These are phyloP conservation scores for Urophycis tenuis DNA, from an alignment of 2,797 vertebrate genomes.

Conservation along the genomic window DNA sequence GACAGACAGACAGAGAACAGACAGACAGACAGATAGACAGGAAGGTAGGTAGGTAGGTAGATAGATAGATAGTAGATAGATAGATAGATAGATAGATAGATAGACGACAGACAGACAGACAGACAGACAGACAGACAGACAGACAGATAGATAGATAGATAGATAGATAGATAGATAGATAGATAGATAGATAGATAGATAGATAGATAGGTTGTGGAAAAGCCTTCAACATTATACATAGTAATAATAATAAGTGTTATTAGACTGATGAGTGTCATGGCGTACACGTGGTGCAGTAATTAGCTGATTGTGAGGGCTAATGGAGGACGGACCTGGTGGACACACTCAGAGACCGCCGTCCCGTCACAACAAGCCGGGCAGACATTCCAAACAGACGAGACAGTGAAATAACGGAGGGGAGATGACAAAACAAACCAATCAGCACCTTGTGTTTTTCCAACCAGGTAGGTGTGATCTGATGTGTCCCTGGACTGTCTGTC, in stretches of 20 bases:
- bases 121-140: too few relatives aligned
- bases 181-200: background rate
- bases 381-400: background rate
- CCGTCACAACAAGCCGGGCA: conserved; percentile 52
- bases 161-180: background rate
- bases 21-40: too few relatives aligned
- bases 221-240: too few relatives aligned
- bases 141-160: too few relatives aligned
- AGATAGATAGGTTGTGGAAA: too few relatives aligned
- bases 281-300: background rate
- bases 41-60: too few relatives aligned
- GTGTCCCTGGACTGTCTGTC: conserved; percentile 24
- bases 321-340: background rate
- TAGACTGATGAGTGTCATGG: background rate
- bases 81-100: too few relatives aligned
- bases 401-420: background rate
- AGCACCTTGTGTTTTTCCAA: conserved; percentile 37
- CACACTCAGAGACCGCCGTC: conserved; percentile 46
- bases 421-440: conserved; percentile 38
- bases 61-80: too few relatives aligned
- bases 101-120: too few relatives aligned
- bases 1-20: too few relatives aligned
- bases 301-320: background rate
- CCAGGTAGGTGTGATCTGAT: conserved; percentile 8
- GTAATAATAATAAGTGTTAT: too few relatives aligned